Evolutionary conservation across 64 coral and sea anemone genomes (phyloP), one percentile per base, ranked within the genome.

Genomic region (Montipora efflorescens): DNA sequence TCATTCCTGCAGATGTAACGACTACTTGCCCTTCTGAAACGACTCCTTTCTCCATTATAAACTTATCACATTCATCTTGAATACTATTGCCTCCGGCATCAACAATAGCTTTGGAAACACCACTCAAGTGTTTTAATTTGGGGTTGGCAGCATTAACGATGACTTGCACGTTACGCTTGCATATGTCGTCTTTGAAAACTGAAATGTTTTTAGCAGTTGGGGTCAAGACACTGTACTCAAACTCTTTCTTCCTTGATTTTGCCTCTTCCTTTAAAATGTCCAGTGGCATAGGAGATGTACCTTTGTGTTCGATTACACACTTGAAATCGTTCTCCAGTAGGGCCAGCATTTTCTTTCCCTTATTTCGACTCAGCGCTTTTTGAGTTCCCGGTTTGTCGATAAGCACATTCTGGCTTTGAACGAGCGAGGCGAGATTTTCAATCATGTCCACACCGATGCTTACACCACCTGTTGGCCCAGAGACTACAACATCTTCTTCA

Each of bases 81-180:
- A 96, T 87, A 20, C 23, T 62, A 9, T 75, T 22, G 51, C 95
- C 95, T 2, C 91, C 95, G 18, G 48, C 76, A 21, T 90, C 47
- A 43, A 84, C 19, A 75, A 96, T 93, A 19, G 55, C 50, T 19
- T 59, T 76, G 1, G 93, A 79, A 21, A 94, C 77, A 49, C 87
- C 93, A 67, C 79, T 87, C 58, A 21, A 66, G 46, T 94, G 93
- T 15, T 94, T n/a, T n/a, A 94, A 70, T 11, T 90, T 59, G 5
- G 67, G 11, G 13, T 90, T 94, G 15, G 93, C 93, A 12, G 93
- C 93, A 51, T 90, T 94, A 8, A 94, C 93, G 76, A 94, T 90
- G 5, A 94, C 93, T 47, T 94, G 87, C 59, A 88, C 87, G 9
- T 74, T 20, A 53, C 89, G 93, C 9, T 79, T 50, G 68, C 87